Evolutionary conservation across 2,797 vertebrate species (phyloP).

Genomic region (Hapalemur alaotrensis): DNA sequence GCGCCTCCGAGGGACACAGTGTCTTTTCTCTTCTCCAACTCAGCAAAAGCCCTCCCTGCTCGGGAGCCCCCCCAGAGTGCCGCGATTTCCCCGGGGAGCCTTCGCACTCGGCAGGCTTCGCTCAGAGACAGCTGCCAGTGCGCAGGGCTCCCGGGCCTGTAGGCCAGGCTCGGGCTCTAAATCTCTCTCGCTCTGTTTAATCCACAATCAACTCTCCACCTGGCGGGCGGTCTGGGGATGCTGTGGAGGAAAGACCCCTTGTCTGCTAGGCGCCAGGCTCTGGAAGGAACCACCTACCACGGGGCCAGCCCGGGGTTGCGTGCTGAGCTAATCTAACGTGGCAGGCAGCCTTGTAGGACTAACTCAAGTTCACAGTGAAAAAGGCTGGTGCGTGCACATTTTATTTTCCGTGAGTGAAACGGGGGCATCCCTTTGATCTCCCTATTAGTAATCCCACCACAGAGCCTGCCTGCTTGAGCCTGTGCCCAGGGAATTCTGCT

Average conservation of each 20-base stretch:
- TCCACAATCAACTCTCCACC: background rate
- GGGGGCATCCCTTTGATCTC: background rate
- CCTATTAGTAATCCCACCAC: background rate
- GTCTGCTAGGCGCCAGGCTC: background rate
- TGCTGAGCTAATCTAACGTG: background rate
- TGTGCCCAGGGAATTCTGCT: background rate
- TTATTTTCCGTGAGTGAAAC: background rate
- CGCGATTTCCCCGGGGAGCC: background rate
- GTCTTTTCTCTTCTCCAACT: too few relatives aligned
- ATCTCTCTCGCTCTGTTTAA: background rate
- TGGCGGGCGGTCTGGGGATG: fast-evolving
- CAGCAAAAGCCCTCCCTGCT: background rate
- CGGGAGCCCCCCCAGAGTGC: background rate
- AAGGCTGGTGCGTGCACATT: background rate
- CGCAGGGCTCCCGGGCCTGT: background rate
- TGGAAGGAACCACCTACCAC: fast-evolving
- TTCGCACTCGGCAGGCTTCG: background rate
- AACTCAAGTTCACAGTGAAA: background rate
- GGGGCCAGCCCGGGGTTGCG: fast-evolving
- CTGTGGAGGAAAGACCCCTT: background rate
- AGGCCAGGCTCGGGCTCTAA: background rate
- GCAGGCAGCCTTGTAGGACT: background rate
- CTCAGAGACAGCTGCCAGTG: background rate
- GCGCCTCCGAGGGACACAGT: too few relatives aligned
- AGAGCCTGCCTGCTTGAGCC: background rate